phyloP scores from a whole-genome alignment of 2,888 invertebrate genomes.

The Sinopyrophorus schimmeli region DNA sequence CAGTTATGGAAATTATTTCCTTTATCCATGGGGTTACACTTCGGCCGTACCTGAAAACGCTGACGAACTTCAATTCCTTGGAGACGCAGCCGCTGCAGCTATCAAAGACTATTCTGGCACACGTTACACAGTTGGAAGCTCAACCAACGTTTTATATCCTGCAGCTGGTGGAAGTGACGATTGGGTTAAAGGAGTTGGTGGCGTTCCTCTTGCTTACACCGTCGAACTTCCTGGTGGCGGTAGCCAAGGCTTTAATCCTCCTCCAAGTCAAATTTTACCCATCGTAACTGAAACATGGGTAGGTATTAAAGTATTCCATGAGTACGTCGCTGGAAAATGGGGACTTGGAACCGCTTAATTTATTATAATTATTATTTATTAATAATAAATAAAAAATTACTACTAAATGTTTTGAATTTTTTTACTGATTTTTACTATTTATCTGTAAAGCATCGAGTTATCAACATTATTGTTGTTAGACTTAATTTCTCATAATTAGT shows the following conservation, averaged over 20 bases:
- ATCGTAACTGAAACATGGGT: conserved; percentile 65
- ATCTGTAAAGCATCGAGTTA: too few relatives aligned
- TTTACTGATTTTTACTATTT: too few relatives aligned
- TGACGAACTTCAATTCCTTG: conserved; percentile 55
- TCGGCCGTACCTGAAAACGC: conserved; percentile 58
- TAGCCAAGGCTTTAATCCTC: conserved; percentile 61
- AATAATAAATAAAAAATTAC: too few relatives aligned
- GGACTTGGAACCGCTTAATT: too few relatives aligned
- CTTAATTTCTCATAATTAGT: too few relatives aligned
- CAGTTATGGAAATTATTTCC: conserved; percentile 71
- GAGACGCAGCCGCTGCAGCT: conserved; percentile 53
- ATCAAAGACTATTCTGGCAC: conserved; percentile 51
- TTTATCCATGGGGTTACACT: conserved; percentile 72
- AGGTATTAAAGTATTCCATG: conserved; percentile 57
- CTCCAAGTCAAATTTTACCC: conserved; percentile 59
- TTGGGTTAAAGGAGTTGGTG: conserved; percentile 62
- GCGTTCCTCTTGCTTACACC: conserved; percentile 65
- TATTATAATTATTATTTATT: too few relatives aligned
- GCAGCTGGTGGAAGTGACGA: conserved; percentile 71
- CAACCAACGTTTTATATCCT: conserved; percentile 56
- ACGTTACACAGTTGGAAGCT: conserved; percentile 58
- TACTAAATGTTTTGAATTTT: too few relatives aligned
- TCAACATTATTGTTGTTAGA: too few relatives aligned
- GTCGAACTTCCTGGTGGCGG: conserved; percentile 64
- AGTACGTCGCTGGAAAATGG: too few relatives aligned